Base-by-base conservation (phyloP, 2,797 vertebrate genomes). In the Arrhamphus sclerolepis region DNA sequence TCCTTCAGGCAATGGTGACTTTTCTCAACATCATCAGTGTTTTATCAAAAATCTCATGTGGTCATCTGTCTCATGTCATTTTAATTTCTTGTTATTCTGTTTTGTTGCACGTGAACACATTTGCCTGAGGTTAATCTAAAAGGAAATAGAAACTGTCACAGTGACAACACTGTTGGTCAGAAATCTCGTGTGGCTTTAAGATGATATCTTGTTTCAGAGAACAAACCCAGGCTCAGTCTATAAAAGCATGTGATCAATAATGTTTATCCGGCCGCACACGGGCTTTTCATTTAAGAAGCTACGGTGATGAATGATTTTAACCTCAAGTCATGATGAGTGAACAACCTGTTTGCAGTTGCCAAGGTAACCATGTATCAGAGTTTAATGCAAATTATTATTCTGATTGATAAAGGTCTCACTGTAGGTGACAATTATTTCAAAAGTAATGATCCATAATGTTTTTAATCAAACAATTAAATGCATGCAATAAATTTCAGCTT, bases 1-100 rank as follows among this genome's bases (percentile, higher is more conserved):
- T 63, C 44, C 83, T 80, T 61, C 21, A 56, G 85, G 85, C 75
- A 43, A 20, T 4, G 46, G 49, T 55, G 39, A 63, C 57, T 54
- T 44, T 71, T 61, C 50, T 59, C 40, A 31, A 34, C 13, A 34
- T 5, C 43, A 55, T 21, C 39, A 3, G 6, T 11, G 48, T 47
- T 72, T 66, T 66, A 69, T 43, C 46, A 49, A 50, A 70, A 66
- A 63, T 73, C 59, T 75, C 75, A 78, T 55, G 6, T 4, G 16
- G 22, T 46, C 31, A 51, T 82, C 64, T 49, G 55, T 76, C 49
- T 47, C 0, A 18, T 63, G 22, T 43, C 46, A 16, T 50, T 66
- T 65, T 43, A 17, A 46, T 49, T 41, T 29, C n/a, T 44, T 22
- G 40, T 2, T 39, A 6, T 18, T 21, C 24, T 4, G 6, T 24